Percentiles rank a stretch among this genome's conserved stretches.
Evolutionary conservation across 1,140 invertebrate genomes (phyloP).

Genomic region (Penaeus vannamei): DNA sequence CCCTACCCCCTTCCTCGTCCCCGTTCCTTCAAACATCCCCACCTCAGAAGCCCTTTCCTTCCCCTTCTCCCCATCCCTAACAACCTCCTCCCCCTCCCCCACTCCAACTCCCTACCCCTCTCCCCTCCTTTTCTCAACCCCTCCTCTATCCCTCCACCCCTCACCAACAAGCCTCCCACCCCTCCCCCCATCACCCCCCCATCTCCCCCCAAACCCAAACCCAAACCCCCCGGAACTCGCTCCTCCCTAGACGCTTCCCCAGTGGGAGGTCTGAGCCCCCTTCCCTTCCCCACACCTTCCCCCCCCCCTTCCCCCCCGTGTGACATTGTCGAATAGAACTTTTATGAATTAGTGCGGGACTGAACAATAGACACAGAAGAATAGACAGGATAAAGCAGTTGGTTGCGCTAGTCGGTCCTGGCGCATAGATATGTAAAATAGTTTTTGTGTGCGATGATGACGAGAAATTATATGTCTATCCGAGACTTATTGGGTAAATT

Average conservation of each 20-base stretch:
- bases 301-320: conserved; percentile 11
- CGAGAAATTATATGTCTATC: conserved; percentile 7
- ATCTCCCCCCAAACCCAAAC: neutral
- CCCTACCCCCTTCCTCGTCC: too few relatives aligned
- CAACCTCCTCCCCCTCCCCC: too few relatives aligned
- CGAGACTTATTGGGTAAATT: too few relatives aligned
- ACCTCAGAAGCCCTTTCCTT: too few relatives aligned
- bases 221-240: neutral
- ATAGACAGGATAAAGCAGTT: conserved; percentile 51
- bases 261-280: neutral
- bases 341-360: conserved; percentile 62
- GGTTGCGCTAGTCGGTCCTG: conserved; percentile 47
- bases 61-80: too few relatives aligned
- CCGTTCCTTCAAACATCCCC: too few relatives aligned
- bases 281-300: neutral
- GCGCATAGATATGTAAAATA: conserved; percentile 52
- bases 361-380: conserved; percentile 39
- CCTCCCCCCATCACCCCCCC: neutral
- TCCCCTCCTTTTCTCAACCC: too few relatives aligned
- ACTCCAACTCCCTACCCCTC: too few relatives aligned
- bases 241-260: neutral
- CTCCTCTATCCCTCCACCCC: neutral
- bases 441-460: conserved; percentile 26
- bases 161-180: neutral
- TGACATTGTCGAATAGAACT: conserved; percentile 58